Percentiles rank a stretch among this genome's conserved stretches.
These are phyloP conservation scores for Gryllus bimaculatus DNA, from an alignment of 1,140 invertebrate genomes.

Conservation along the genomic window DNA sequence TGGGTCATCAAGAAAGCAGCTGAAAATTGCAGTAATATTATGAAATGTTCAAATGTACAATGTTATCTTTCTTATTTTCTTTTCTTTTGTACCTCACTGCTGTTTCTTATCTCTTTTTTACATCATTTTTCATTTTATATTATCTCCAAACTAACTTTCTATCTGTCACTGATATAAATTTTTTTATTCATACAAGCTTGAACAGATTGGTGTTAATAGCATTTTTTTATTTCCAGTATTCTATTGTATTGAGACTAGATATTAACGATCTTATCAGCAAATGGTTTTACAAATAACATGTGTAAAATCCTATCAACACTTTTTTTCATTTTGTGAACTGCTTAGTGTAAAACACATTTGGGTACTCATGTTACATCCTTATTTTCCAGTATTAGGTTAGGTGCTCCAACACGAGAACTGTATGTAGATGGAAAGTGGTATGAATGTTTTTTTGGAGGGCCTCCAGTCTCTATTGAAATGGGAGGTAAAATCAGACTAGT, in stretches of 20 bases:
- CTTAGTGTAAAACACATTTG: slow-evolving; percentile 25
- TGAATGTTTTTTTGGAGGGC: slow-evolving; percentile 85
- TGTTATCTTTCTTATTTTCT: not conserved
- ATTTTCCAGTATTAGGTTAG: slow-evolving; percentile 63
- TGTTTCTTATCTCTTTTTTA: no score
- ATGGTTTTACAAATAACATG: no score
- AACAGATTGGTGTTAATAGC: no score
- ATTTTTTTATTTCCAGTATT: no score
- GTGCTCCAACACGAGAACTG: slow-evolving; percentile 84
- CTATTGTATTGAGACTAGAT: no score
- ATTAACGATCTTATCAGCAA: no score
- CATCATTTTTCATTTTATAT: no score
- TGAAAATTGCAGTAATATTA: no score
- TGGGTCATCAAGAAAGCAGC: no score
- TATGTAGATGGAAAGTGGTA: slow-evolving; percentile 80
- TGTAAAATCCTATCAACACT: not conserved
- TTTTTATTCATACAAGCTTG: no score
- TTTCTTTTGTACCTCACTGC: not conserved
- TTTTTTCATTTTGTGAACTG: slow-evolving; percentile 13
- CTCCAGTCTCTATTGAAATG: slow-evolving; percentile 72
- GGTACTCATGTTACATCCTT: slow-evolving; percentile 33
- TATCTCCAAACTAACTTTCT: no score
- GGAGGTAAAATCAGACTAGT: slow-evolving; percentile 64
- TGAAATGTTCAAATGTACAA: not conserved
- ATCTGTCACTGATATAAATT: no score